A percentile compares a stretch with the other conserved stretches of the same genome.
These are phyloP conservation scores for Anoplophora glabripennis DNA, from an alignment of 1,140 invertebrate species.

Conservation along the genomic window DNA sequence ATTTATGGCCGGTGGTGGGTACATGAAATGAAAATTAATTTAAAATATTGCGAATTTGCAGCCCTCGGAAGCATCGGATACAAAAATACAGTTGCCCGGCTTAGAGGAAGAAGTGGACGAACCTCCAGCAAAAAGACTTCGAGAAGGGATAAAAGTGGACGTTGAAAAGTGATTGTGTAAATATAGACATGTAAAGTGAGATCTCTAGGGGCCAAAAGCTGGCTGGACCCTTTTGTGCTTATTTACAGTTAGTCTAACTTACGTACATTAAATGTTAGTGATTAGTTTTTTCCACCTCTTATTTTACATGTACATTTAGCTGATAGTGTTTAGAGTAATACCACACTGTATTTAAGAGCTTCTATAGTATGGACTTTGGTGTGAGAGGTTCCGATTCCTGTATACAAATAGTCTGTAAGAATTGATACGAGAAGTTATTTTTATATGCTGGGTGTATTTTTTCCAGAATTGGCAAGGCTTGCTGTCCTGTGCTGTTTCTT, in stretches of 20 bases:
- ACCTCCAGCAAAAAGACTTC: constrained; percentile 52
- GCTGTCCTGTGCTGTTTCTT: not conserved
- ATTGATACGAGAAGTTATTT: constrained; percentile 19
- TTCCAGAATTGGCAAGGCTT: not conserved
- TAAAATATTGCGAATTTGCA: constrained; percentile 40
- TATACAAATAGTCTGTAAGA: not conserved
- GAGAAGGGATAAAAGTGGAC: constrained; percentile 45
- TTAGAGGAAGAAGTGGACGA: constrained; percentile 61
- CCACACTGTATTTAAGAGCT: constrained; percentile 1
- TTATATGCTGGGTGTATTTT: constrained; percentile 22
- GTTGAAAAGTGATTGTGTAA: constrained; percentile 29
- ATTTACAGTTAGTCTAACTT: constrained; percentile 10
- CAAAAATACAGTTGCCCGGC: constrained; percentile 69
- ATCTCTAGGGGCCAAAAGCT: not conserved
- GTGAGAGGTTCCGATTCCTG: constrained; percentile 1
- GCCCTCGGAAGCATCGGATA: constrained; percentile 75
- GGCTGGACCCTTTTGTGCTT: not conserved
- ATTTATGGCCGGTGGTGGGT: not conserved
- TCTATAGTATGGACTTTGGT: not conserved
- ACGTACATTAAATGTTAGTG: constrained; percentile 19
- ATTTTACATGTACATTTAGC: constrained; percentile 9
- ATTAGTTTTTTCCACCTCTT: constrained; percentile 19
- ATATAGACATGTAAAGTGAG: constrained; percentile 20
- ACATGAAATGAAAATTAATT: not conserved
- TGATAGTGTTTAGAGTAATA: constrained; percentile 2